A percentile compares a stretch with the other conserved stretches of the same genome.
Evolutionary conservation across 2,797 vertebrate genomes (phyloP).

Genomic region (Myiotriccus ornatus): DNA sequence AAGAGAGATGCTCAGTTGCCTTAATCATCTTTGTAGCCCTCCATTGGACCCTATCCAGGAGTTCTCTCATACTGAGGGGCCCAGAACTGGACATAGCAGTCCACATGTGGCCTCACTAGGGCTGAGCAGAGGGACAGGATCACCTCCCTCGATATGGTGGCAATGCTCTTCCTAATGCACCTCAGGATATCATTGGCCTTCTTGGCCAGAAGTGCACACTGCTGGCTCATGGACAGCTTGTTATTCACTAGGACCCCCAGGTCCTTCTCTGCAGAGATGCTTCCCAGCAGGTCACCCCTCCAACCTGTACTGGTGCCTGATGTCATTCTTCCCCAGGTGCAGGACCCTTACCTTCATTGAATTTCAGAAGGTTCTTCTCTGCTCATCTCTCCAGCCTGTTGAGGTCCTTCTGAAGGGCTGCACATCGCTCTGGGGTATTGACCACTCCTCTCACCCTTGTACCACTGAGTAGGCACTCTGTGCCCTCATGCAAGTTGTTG

Average conservation of each 20-base stretch:
- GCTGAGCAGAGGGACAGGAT: neutral
- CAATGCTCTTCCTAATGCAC: neutral
- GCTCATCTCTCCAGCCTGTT: neutral
- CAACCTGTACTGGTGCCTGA: neutral
- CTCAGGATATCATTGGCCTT: neutral
- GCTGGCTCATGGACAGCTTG: neutral
- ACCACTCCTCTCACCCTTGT: neutral
- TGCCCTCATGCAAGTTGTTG: neutral
- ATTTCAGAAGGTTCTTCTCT: neutral
- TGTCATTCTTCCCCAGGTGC: neutral
- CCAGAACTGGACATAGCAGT: neutral
- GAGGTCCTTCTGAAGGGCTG: neutral
- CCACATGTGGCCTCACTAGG: neutral
- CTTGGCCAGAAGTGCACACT: neutral
- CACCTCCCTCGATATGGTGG: neutral
- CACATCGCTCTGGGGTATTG: neutral
- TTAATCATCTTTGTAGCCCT: neutral
- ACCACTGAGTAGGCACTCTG: neutral
- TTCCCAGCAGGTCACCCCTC: neutral
- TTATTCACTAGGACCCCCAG: neutral
- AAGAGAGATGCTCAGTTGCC: neutral
- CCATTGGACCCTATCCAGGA: neutral
- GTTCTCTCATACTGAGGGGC: neutral
- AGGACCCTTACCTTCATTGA: neutral
- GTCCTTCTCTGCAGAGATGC: neutral